phyloP scores from a whole-genome alignment of 1,140 invertebrate genomes.

The Cotesia typhae region DNA sequence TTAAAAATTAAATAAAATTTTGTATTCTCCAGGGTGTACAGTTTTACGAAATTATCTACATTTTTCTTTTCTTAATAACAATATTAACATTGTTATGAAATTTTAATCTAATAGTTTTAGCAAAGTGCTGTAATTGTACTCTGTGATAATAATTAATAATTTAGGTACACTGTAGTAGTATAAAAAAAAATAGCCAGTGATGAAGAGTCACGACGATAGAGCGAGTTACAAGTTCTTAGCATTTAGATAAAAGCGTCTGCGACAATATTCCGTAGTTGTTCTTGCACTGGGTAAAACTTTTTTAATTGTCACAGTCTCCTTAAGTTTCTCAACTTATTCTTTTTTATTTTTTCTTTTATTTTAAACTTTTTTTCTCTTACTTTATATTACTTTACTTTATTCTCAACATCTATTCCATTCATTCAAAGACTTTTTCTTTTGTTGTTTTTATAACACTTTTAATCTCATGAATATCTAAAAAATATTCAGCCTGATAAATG shows the following conservation, averaged over 20 bases:
- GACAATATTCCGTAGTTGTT: constrained; percentile 6
- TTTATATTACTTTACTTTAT: not conserved
- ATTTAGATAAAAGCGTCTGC: constrained; percentile 3
- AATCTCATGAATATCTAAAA: too few relatives aligned
- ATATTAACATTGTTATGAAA: too few relatives aligned
- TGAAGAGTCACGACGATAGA: not conserved
- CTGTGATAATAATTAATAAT: too few relatives aligned
- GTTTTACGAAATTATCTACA: too few relatives aligned
- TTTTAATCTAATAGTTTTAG: too few relatives aligned
- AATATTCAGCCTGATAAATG: too few relatives aligned
- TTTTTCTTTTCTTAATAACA: too few relatives aligned
- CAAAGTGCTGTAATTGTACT: too few relatives aligned
- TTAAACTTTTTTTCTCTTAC: not conserved
- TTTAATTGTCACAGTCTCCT: constrained; percentile 10
- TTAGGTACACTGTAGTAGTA: too few relatives aligned
- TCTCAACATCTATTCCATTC: constrained; percentile 7
- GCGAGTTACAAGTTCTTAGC: not conserved
- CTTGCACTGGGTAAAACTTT: not conserved
- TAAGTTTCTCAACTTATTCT: not conserved
- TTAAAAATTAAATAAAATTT: too few relatives aligned
- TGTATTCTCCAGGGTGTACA: too few relatives aligned
- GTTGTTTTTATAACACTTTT: not conserved
- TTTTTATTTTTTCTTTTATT: not conserved
- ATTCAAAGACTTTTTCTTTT: not conserved
- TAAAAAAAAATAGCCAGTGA: not conserved